Conservation (phyloP, 2,888 invertebrate species). For the Drosophila paramelanica region DNA sequence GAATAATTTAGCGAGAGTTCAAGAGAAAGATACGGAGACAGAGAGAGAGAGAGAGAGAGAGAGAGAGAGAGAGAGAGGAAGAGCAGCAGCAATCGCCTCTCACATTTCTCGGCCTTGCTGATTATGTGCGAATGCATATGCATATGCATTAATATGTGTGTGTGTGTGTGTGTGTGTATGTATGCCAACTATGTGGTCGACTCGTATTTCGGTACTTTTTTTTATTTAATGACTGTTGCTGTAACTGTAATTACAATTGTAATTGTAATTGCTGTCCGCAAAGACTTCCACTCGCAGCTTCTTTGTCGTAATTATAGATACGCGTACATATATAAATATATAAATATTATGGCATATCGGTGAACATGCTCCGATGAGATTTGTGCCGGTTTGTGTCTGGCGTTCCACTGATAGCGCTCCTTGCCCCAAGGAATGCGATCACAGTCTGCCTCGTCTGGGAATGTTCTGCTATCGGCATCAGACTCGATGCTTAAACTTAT, state of each 20-base stretch:
- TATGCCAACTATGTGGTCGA: slow-evolving; percentile 18
- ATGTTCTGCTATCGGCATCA: slow-evolving; percentile 12
- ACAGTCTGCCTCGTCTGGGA: slow-evolving; percentile 23
- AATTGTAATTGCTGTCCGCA: slow-evolving; percentile 3
- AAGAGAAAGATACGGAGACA: too few species aligned
- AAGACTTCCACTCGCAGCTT: slow-evolving; percentile 27
- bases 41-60: too few species aligned
- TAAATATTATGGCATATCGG: slow-evolving; percentile 55
- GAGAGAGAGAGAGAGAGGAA: too few species aligned
- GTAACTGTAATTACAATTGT: slow-evolving; percentile 25
- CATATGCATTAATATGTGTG: not conserved
- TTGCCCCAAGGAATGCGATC: slow-evolving; percentile 43
- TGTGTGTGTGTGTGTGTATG: slow-evolving; percentile 30
- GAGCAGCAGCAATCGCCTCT: slow-evolving; percentile 36
- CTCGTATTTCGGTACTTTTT: slow-evolving; percentile 22
- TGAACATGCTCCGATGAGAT: slow-evolving; percentile 39
- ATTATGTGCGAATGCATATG: slow-evolving; percentile 46
- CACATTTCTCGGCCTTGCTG: slow-evolving; percentile 69
- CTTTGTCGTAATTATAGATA: slow-evolving; percentile 61
- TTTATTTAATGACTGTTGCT: slow-evolving; percentile 4
- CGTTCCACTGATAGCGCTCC: slow-evolving; percentile 48
- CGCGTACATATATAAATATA: slow-evolving; percentile 17
- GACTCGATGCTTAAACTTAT: not conserved
- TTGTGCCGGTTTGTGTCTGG: slow-evolving; percentile 78
- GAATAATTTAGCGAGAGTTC: slow-evolving; percentile 13